Evolutionary conservation across 1,140 invertebrate species (phyloP).

Genomic region (Drosophila serrata): DNA sequence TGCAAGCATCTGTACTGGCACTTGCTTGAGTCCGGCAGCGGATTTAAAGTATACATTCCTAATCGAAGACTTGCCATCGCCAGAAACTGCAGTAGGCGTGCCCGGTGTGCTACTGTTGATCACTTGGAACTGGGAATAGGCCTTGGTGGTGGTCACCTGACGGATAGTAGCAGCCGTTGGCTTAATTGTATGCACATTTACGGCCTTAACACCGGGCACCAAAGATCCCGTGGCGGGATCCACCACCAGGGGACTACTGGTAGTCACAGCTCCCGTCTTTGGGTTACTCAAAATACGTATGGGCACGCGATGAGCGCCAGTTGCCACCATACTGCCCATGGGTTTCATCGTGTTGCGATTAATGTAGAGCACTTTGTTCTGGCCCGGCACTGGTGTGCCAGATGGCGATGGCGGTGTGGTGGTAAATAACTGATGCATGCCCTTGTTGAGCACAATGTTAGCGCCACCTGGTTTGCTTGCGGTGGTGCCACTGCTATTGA

Average conservation of each 20-base stretch:
- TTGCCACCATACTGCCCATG: conserved; percentile 12
- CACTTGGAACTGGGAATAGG: conserved; percentile 61
- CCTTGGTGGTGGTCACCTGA: conserved; percentile 50
- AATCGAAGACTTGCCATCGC: conserved; percentile 50
- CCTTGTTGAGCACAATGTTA: conserved; percentile 72
- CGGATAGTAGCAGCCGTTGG: conserved; percentile 34
- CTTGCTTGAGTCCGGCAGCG: conserved; percentile 52
- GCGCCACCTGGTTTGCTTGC: conserved; percentile 35
- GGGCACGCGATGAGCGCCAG: conserved; percentile 36
- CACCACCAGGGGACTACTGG: conserved; percentile 41
- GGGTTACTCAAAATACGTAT: conserved; percentile 68
- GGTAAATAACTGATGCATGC: conserved; percentile 68
- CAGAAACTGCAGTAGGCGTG: conserved; percentile 6
- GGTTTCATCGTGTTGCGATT: conserved; percentile 80
- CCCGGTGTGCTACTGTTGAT: conserved; percentile 40
- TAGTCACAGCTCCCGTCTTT: conserved; percentile 33
- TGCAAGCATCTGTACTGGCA: conserved; percentile 62
- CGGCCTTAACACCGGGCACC: conserved; percentile 31
- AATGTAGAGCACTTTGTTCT: conserved; percentile 75
- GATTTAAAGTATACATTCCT: conserved; percentile 63
- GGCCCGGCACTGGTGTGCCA: conserved; percentile 19
- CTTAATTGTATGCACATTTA: conserved; percentile 62
- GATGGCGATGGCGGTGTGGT: conserved; percentile 21
- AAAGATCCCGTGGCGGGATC: conserved; percentile 41
- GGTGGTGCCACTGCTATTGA: conserved; percentile 4